These are phyloP conservation scores for Octonoba sinensis DNA, from an alignment of 2,888 invertebrate genomes.

Conservation along the genomic window DNA sequence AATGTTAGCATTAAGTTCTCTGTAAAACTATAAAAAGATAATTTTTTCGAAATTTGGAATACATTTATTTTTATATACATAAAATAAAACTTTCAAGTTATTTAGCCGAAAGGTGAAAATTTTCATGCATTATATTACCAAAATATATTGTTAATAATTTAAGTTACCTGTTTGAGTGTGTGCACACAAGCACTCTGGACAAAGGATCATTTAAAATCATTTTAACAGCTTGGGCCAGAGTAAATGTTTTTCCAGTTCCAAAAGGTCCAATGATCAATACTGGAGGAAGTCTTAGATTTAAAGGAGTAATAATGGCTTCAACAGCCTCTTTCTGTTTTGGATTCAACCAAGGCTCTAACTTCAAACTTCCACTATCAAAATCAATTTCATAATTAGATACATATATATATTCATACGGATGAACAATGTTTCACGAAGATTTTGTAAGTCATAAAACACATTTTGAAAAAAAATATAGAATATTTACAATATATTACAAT, in stretches of 20 bases:
- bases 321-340: conserved; percentile 84
- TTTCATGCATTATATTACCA: too few species aligned
- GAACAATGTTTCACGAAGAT: background rate
- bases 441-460: background rate
- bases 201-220: conserved; percentile 78
- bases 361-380: conserved; percentile 9
- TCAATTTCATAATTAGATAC: background rate
- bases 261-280: conserved; percentile 83
- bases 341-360: conserved; percentile 75
- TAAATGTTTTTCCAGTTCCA: conserved; percentile 90
- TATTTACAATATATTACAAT: background rate
- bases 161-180: conserved; percentile 82
- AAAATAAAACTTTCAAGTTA: too few species aligned
- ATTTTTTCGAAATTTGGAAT: too few species aligned
- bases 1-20: too few species aligned
- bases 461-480: background rate
- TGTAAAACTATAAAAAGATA: too few species aligned
- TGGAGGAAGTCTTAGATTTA: conserved; percentile 78
- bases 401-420: background rate
- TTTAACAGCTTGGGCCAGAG: conserved; percentile 81
- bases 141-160: too few species aligned
- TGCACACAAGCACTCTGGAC: conserved; percentile 83
- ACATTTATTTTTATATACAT: too few species aligned
- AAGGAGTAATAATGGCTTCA: conserved; percentile 80
- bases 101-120: too few species aligned